Evolutionary conservation across 2,888 invertebrate genomes (phyloP).

Genomic region (Eristalis pertinax): DNA sequence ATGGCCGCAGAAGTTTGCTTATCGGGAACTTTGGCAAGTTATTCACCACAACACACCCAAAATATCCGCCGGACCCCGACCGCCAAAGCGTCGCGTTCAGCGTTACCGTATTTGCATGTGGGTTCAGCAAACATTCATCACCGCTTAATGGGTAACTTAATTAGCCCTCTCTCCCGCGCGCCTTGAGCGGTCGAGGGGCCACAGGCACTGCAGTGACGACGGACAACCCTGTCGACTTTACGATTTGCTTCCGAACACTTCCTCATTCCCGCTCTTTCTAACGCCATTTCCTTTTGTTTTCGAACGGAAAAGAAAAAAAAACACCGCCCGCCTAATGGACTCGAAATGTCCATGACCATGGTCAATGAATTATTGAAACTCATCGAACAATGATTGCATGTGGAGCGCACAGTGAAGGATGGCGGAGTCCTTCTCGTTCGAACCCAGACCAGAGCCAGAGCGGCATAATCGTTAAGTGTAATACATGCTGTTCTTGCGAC

Average conservation of each 20-base stretch:
- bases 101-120: background rate
- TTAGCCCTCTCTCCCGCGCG: background rate
- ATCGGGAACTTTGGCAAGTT: background rate
- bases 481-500: constrained; percentile 48
- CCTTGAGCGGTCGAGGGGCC: background rate
- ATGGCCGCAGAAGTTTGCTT: background rate
- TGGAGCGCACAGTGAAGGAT: constrained; percentile 43
- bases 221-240: constrained; percentile 25
- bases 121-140: constrained; percentile 14
- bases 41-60: background rate
- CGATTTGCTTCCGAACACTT: constrained; percentile 27
- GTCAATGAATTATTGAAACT: constrained; percentile 70
- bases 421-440: constrained; percentile 19
- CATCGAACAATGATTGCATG: constrained; percentile 64
- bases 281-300: background rate
- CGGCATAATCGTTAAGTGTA: constrained; percentile 61
- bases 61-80: background rate
- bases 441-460: constrained; percentile 23
- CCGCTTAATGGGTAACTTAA: background rate
- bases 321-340: constrained; percentile 49
- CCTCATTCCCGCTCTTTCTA: background rate
- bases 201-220: constrained; percentile 36
- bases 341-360: constrained; percentile 66
- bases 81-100: background rate
- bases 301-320: background rate